phyloP scores from a whole-genome alignment of 2,888 invertebrate genomes.

The Andricus curvator region DNA sequence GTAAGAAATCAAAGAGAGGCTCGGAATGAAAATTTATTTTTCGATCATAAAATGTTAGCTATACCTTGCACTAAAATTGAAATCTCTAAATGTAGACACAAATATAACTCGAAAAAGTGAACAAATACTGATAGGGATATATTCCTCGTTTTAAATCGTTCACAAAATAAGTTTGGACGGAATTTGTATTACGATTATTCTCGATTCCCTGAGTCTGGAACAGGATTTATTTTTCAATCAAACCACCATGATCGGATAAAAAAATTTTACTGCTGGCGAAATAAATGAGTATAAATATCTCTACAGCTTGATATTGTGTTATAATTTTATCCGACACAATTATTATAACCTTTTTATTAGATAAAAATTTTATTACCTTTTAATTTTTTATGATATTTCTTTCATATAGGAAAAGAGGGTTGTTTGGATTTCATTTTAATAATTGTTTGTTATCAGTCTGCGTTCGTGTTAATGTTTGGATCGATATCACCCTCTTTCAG shows the following conservation, averaged over 20 bases:
- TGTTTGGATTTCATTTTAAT: slow-evolving; percentile 21
- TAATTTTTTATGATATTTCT: neutral
- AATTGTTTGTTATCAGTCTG: slow-evolving; percentile 23
- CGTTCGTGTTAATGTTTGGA: slow-evolving; percentile 4
- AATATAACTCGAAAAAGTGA: slow-evolving; percentile 6
- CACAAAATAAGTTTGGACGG: slow-evolving; percentile 2
- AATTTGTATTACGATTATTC: slow-evolving; percentile 6
- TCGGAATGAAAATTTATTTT: neutral
- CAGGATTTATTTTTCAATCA: slow-evolving; percentile 28
- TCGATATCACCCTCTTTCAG: slow-evolving; percentile 30
- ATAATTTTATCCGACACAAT: neutral
- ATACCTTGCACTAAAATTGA: neutral
- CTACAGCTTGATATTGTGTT: neutral
- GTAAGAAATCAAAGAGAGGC: neutral
- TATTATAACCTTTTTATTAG: neutral
- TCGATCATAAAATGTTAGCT: neutral
- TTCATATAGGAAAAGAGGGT: neutral
- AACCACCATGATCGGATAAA: slow-evolving; percentile 3
- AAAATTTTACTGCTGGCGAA: neutral
- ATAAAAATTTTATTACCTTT: neutral
- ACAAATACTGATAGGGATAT: slow-evolving; percentile 11
- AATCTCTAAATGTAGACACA: neutral
- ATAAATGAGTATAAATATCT: neutral
- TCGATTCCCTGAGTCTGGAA: neutral
- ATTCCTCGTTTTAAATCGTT: neutral